Percentiles rank a stretch among this genome's conserved stretches.
phyloP scores from a whole-genome alignment of 2,888 invertebrate genomes.

The Anorthoa munda region DNA sequence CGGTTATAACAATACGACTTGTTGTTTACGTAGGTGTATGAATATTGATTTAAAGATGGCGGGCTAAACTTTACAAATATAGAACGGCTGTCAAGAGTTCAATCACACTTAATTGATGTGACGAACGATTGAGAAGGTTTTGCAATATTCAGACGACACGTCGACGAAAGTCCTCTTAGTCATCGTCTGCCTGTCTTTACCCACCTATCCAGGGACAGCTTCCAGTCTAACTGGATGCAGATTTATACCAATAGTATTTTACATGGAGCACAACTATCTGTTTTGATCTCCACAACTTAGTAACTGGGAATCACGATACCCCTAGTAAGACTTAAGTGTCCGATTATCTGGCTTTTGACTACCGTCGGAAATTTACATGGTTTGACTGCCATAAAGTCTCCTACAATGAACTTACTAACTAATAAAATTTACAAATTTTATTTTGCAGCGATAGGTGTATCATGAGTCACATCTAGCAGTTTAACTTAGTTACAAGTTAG shows the following conservation, averaged over 20 bases:
- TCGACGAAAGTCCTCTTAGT: too few relatives aligned
- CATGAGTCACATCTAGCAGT: background rate
- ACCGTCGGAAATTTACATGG: too few relatives aligned
- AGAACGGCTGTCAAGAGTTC: slow-evolving; percentile 19
- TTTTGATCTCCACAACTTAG: too few relatives aligned
- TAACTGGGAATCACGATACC: too few relatives aligned
- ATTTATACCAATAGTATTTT: background rate
- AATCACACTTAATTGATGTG: slow-evolving; percentile 18
- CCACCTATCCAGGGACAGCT: background rate
- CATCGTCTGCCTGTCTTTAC: background rate
- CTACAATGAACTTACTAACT: too few relatives aligned
- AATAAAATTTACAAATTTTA: background rate
- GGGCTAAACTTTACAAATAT: slow-evolving; percentile 3
- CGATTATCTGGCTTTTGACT: too few relatives aligned
- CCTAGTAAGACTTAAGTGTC: too few relatives aligned
- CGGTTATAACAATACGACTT: slow-evolving; percentile 16
- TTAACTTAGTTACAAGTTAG: background rate
- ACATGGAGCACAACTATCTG: background rate
- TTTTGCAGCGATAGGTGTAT: too few relatives aligned
- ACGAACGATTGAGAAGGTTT: background rate
- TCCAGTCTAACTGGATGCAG: background rate
- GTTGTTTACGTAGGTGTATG: background rate
- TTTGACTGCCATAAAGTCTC: background rate
- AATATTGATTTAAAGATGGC: slow-evolving; percentile 18
- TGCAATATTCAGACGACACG: background rate